Base-by-base conservation (phyloP, 35 echinoderm and acorn worm species). In the Hemicentrotus pulcherrimus region DNA sequence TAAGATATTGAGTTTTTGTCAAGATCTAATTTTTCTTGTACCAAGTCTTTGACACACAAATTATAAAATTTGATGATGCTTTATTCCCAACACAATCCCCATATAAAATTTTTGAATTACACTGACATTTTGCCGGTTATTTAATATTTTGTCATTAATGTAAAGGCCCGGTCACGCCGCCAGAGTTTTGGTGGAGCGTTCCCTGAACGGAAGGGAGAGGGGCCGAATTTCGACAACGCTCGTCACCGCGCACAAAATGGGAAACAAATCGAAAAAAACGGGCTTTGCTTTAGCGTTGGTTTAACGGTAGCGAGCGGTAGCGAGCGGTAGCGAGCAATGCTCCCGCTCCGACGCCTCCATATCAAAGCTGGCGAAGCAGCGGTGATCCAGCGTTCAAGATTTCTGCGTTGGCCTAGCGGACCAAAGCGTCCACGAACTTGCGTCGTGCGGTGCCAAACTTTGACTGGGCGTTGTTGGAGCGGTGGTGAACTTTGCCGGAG, bases 371-470 rank as follows among this genome's bases (percentile, higher is more conserved):
- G n/a, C n/a, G n/a, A n/a, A n/a, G 86, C 86, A 88, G 86, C 86
- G 86, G 86, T 88, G 86, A 9, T 88, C 86, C 86, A 88, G 86
- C 86, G 30, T 88, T 88, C 86, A 88, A 88, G 86, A 88, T 88
- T 88, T 88, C 86, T 88, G 86, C 31, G 86, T 88, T 88, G 86
- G 86, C 86, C 86, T 88, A 88, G 86, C 86, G 86, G 86, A 88
- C 86, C 86, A 0, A 35, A 88, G 7, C 86, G 86, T 88, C 86
- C 2, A 88, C 31, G 86, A 5, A 88, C 86, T 88, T 88, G 4
- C 86, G 86, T 88, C 86, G 31, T 0, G 86, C 86, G 86, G n/a
- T 88, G 86, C 31, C 86, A 88, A 88, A 88, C 86, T 88, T 88
- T 88, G 86, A 88, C 86, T 88, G 86, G 86, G 86, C 86, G 31